phyloP scores from a whole-genome alignment of 2,888 invertebrate species.

The Camponotus fellah region DNA sequence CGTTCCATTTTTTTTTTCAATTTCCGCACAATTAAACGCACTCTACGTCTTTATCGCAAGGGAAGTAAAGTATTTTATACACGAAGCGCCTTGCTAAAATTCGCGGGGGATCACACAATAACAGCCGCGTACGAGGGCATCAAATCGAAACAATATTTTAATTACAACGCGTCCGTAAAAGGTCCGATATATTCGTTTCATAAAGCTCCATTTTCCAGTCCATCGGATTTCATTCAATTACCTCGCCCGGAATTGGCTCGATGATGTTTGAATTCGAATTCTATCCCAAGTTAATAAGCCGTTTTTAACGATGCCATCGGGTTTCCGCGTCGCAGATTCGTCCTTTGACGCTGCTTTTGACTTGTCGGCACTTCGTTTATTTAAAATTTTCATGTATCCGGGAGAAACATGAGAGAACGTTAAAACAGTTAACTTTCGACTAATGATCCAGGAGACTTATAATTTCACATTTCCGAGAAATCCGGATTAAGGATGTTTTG shows the following conservation, averaged over 20 bases:
- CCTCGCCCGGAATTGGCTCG: constrained; percentile 38
- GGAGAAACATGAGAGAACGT: not conserved
- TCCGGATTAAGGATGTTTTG: too few relatives aligned
- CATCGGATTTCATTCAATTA: constrained; percentile 56
- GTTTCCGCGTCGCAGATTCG: constrained; percentile 42
- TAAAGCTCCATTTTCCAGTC: constrained; percentile 54
- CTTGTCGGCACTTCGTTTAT: constrained; percentile 42
- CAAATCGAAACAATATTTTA: constrained; percentile 47
- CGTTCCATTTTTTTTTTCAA: not conserved
- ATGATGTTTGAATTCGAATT: constrained; percentile 48
- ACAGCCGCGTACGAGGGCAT: constrained; percentile 13
- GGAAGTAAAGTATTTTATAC: constrained; percentile 7
- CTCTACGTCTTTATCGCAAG: not conserved
- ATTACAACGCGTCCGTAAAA: constrained; percentile 42
- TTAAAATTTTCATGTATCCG: constrained; percentile 25
- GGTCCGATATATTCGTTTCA: constrained; percentile 40
- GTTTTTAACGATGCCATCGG: constrained; percentile 49
- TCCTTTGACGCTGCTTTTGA: constrained; percentile 48
- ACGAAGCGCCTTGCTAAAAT: constrained; percentile 25
- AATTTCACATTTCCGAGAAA: constrained; percentile 3
- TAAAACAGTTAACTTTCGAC: constrained; percentile 6
- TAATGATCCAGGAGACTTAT: not conserved
- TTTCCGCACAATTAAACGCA: not conserved
- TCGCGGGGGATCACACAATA: not conserved
- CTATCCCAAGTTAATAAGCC: constrained; percentile 53